Evolutionary conservation across 2,113 vertebrate species (phyloP), one percentile per base, ranked within the genome.

Genomic region (Phalacrocorax carbo): DNA sequence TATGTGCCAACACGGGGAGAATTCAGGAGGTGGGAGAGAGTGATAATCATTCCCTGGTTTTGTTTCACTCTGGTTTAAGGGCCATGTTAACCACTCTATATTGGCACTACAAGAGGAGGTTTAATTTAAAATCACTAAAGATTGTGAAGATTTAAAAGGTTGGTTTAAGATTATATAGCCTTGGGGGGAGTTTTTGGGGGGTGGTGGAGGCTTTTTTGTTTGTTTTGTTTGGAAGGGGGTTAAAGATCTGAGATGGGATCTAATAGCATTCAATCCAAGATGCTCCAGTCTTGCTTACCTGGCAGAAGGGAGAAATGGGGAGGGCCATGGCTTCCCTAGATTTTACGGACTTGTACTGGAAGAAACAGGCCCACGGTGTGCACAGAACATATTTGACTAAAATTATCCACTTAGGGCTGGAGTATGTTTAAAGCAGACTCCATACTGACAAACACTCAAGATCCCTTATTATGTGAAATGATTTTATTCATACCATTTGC

Each of bases 1-100:
- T 15, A 29, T 0, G 12, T 10, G 17, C 17, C 4, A 4, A 40
- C 14, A 21, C 0, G 2, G 5, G 32, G 10, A 75, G 23, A 88
- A 64, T 8, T 10, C 16, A 19, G 4, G 6, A 60, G 27, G 32
- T 51, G 22, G 46, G 46, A 90, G 17, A 72, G 20, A 69, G 7
- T 21, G 10, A 70, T 32, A 54, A 87, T 34, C 27, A 20, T 11
- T 46, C 38, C 51, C 38, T 42, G 27, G 6, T 61, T n/a, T 25
- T 29, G 8, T 46, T 86, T 66, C 22, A 15, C 30, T 34, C 48
- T 29, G 2, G 8, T 21, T 54, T 57, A 68, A 68, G 30, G n/a
- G 16, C 13, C 17, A 13, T 2, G 3, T 38, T 42, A 75, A 23
- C 7, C 10, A 8, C 10, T 22, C 51, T 29, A 22, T 6, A 27